Evolutionary conservation across 2,113 vertebrate genomes (phyloP).

Genomic region (Chunga burmeisteri): DNA sequence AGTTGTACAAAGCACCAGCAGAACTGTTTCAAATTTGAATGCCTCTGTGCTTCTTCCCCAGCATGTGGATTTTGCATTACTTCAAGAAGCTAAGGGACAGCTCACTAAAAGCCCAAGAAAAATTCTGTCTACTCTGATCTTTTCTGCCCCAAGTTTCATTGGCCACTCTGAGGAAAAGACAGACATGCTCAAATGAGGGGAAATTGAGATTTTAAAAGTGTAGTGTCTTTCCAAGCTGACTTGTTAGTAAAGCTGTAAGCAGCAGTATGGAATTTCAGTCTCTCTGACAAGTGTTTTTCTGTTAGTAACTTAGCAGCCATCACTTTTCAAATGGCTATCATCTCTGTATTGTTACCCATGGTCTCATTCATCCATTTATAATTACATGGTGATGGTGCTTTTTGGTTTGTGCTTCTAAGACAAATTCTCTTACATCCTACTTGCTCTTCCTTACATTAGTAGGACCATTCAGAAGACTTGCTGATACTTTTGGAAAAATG

Average conservation of each 20-base stretch:
- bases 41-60: background rate
- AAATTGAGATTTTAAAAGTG: background rate
- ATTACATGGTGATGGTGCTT: background rate
- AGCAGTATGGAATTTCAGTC: background rate
- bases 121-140: background rate
- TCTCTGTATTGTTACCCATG: background rate
- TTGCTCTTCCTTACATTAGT: background rate
- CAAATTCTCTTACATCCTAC: background rate
- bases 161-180: background rate
- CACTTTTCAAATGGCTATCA: background rate
- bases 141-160: background rate
- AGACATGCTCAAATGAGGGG: background rate
- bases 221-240: background rate
- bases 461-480: background rate
- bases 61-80: background rate
- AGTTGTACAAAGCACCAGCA: background rate
- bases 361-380: background rate
- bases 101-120: background rate
- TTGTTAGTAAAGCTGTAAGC: background rate
- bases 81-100: background rate
- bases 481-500: background rate
- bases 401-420: background rate
- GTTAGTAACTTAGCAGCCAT: background rate
- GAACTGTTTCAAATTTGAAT: background rate
- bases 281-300: background rate